phyloP scores from a whole-genome alignment of 2,797 vertebrate genomes.

The Capromys pilorides region DNA sequence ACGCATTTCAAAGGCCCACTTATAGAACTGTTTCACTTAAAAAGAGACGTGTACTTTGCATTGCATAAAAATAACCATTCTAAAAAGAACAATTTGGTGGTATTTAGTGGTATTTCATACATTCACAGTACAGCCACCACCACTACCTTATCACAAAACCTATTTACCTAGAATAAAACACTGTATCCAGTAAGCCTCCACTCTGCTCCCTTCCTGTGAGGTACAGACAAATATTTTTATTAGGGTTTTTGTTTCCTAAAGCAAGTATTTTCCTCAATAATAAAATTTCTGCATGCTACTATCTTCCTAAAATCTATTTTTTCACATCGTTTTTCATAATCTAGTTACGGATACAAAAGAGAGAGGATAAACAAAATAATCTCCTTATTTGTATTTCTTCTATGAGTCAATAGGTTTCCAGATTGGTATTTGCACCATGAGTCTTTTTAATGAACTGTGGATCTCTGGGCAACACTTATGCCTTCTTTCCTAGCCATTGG shows the following conservation, averaged over 20 bases:
- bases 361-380: constrained; percentile 57
- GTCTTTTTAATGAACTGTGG: constrained; percentile 51
- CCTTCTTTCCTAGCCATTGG: constrained; percentile 66
- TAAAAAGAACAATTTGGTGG: not conserved
- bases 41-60: not conserved
- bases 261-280: not conserved
- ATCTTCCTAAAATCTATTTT: constrained; percentile 54
- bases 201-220: not conserved
- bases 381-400: constrained; percentile 75
- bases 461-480: constrained; percentile 63
- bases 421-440: constrained; percentile 57
- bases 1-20: not conserved
- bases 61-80: constrained; percentile 32
- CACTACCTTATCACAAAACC: not conserved
- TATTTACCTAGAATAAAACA: constrained; percentile 20
- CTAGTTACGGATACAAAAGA: constrained; percentile 56
- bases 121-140: not conserved
- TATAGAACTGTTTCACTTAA: not conserved
- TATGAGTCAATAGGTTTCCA: constrained; percentile 70
- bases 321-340: constrained; percentile 55
- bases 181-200: not conserved
- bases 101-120: not conserved
- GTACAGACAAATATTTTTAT: not conserved
- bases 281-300: constrained; percentile 32
- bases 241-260: constrained; percentile 50